phyloP scores from a whole-genome alignment of 2,113 vertebrate genomes.

The Malurus melanocephalus region DNA sequence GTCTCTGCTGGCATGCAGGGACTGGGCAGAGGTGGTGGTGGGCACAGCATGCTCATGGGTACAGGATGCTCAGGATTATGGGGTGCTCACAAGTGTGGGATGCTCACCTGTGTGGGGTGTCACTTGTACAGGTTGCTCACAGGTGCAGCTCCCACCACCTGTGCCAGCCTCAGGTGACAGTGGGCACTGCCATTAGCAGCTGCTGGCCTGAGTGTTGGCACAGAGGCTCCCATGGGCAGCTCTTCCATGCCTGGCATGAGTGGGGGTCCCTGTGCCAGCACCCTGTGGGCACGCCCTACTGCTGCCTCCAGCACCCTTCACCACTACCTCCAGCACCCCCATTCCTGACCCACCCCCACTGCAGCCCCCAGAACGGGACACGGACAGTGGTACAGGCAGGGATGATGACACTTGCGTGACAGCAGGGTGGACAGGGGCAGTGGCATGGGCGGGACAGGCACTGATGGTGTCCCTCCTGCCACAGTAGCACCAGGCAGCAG shows the following conservation, averaged over 20 bases:
- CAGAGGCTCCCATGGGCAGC: background rate
- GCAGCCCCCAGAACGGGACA: background rate
- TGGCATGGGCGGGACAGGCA: too few species aligned
- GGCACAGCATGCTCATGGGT: background rate
- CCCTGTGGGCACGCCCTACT: background rate
- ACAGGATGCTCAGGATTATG: background rate
- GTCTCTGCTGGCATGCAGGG: background rate
- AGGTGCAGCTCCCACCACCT: background rate
- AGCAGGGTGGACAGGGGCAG: background rate
- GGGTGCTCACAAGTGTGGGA: background rate
- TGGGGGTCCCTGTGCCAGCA: background rate
- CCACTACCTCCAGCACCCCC: background rate
- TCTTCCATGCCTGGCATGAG: background rate
- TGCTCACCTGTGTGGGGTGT: background rate
- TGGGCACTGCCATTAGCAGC: background rate
- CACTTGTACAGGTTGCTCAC: background rate
- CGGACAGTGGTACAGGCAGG: background rate
- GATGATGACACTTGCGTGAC: background rate
- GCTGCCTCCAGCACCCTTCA: background rate
- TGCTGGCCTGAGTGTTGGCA: background rate
- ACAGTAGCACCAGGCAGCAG: background rate
- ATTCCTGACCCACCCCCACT: background rate
- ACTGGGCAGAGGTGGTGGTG: background rate
- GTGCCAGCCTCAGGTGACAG: background rate
- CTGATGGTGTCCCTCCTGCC: background rate